Base-by-base conservation (phyloP, 2,797 vertebrate genomes). In the Myotis findleyi region DNA sequence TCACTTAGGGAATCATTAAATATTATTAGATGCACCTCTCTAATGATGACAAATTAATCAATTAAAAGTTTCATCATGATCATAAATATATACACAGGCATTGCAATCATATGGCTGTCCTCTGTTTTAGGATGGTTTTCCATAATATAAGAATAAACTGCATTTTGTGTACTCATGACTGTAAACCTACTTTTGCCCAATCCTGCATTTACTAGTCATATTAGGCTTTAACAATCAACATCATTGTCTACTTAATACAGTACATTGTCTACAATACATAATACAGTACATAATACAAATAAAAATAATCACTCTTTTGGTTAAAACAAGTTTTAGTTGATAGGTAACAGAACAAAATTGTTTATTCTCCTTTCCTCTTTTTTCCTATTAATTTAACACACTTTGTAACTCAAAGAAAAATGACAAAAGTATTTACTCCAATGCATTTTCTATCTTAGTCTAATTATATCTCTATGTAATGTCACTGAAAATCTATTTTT, bases 401-500 rank as follows among this genome's bases (percentile, higher is more conserved):
- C 5, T 62, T 66, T 38, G 21, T 62, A 86, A 91, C 38, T 83
- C 53, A 68, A 55, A 86, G 47, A 55, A 84, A 73, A 93, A 81
- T 72, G 6, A 38, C 4, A n/a, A 76, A 92, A 92, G 14, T 20
- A 83, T 75, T 87, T 75, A 41, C 6, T 75, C 23, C 12, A 64
- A 21, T 44, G 27, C 6, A 49, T 76, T 93, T 89, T 77, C 33
- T 73, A 12, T 64, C 68, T 93, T 44, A 18, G 9, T 64, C 18
- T 69, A 69, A 81, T 88, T 82, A 51, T 87, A 57, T 90, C 11
- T 68, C 21, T 38, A 75, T 53, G 27, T 86, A 76, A 64, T 79
- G 14, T 87, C 44, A 87, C 2, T 64, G n/a, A 83, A 90, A 93
- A 25, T 69, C 25, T 68, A 7, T 18, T 55, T 91, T 93, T 95